phyloP scores from a whole-genome alignment of 1,140 invertebrate species.

The Globodera rostochiensis region DNA sequence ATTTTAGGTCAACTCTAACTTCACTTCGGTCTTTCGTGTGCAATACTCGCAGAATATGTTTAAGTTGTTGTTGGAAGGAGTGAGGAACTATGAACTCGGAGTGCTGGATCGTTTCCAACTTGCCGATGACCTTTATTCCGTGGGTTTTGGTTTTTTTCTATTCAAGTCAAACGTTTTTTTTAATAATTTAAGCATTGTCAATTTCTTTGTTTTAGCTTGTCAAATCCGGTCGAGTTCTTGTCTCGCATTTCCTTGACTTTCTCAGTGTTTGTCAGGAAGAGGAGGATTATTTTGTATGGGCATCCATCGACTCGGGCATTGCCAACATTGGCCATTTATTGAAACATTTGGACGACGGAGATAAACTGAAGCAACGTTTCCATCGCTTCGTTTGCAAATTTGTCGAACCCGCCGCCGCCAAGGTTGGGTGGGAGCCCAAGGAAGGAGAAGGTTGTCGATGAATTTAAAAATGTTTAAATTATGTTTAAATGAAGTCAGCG shows the following conservation, averaged over 20 bases:
- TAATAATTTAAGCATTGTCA: background rate
- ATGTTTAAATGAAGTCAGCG: no score
- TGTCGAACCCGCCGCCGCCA: conserved; percentile 62
- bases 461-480: background rate
- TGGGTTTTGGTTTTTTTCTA: conserved; percentile 7
- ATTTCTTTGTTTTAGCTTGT: conserved; percentile 68
- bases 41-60: conserved; percentile 82
- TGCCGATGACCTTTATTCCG: conserved; percentile 86
- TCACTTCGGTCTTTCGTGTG: conserved; percentile 74
- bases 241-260: conserved; percentile 57
- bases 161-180: background rate
- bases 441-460: conserved; percentile 57
- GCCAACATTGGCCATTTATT: conserved; percentile 31
- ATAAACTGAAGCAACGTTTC: conserved; percentile 57
- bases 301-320: conserved; percentile 49
- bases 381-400: conserved; percentile 64
- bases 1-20: conserved; percentile 68
- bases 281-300: conserved; percentile 62
- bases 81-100: conserved; percentile 78
- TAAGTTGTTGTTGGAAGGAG: conserved; percentile 77
- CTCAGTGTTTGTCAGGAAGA: conserved; percentile 49
- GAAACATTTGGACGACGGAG: conserved; percentile 50
- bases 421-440: conserved; percentile 67
- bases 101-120: conserved; percentile 86
- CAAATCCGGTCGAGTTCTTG: conserved; percentile 45